Base-by-base conservation (phyloP, 2,797 vertebrate genomes). In the Nyctibius grandis region DNA sequence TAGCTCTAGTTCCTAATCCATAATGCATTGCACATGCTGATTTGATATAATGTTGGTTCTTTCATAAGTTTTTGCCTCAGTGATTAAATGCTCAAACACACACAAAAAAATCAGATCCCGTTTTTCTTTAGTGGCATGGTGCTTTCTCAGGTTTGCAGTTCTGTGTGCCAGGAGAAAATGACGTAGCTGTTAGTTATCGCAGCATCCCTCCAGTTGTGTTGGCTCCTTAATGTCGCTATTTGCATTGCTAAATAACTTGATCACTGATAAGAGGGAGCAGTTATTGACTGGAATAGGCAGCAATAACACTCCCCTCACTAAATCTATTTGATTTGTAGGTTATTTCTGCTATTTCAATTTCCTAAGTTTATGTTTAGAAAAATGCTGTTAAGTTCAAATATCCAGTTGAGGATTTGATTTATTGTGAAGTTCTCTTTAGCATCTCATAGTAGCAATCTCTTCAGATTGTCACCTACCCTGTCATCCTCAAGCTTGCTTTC, bases 191-290 rank as follows among this genome's bases (percentile, higher is more conserved):
- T 81, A 57, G 65, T 42, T 57, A 70, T 59, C 0, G 0, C 33
- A 68, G 31, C 19, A 51, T 68, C 53, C 12, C 10, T 91, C 14
- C 42, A 47, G 31, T 65, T 70, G 29, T 65, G 38, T 36, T 76
- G 53, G 25, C 21, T 87, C 75, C 45, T 85, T 81, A 80, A 61
- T 47, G 60, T 59, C 21, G 3, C 51, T 9, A 64, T 93, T 84
- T 93, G 53, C 50, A 75, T 83, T 92, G 76, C 50, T 85, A 88
- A 89, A 85, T 88, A 72, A 88, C 88, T 69, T 91, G 44, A 61
- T 88, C 17, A 51, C 36, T 76, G 56, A 50, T 96, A 85, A 74
- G 48, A 93, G 34, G 44, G 25, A 84, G 38, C 51, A 78, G 54
- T 86, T 86, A 88, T 23, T 90, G 57, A 60, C 47, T 67, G 44